phyloP scores from a whole-genome alignment of 2,888 invertebrate species.

The Drosophila neonasuta region DNA sequence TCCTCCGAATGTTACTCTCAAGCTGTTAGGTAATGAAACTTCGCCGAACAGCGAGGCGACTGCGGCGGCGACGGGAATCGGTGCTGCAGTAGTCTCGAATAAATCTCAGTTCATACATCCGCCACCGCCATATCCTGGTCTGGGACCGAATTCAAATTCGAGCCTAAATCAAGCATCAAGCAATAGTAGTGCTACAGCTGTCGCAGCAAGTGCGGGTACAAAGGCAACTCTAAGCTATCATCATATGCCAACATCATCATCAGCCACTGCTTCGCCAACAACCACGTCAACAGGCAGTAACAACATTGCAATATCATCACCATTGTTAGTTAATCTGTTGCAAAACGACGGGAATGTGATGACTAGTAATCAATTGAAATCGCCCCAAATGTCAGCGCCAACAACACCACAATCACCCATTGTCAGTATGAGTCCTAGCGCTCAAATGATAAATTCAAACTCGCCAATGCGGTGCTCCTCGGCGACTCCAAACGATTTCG shows the following conservation, averaged over 20 bases:
- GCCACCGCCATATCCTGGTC: constrained; percentile 80
- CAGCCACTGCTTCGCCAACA: constrained; percentile 32
- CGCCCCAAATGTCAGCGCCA: constrained; percentile 63
- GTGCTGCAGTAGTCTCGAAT: constrained; percentile 40
- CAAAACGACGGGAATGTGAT: constrained; percentile 88
- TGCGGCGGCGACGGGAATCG: constrained; percentile 43
- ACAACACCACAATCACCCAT: constrained; percentile 66
- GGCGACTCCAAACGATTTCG: constrained; percentile 69
- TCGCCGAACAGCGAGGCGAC: constrained; percentile 66
- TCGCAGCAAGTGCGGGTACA: constrained; percentile 30
- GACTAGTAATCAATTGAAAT: constrained; percentile 74
- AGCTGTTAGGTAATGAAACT: constrained; percentile 73
- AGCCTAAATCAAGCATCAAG: constrained; percentile 24
- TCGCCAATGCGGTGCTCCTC: constrained; percentile 76
- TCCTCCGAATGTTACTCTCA: constrained; percentile 72
- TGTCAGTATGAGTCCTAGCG: constrained; percentile 63
- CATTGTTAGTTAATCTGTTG: constrained; percentile 93
- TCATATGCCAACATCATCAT: constrained; percentile 38
- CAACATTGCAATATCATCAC: constrained; percentile 91
- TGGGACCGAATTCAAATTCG: constrained; percentile 57
- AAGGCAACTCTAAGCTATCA: constrained; percentile 44
- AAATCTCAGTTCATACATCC: constrained; percentile 81
- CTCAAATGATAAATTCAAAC: constrained; percentile 65
- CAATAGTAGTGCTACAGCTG: constrained; percentile 39
- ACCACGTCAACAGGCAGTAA: constrained; percentile 67